A percentile compares a stretch with the other conserved stretches of the same genome.
Evolutionary conservation across 2,113 vertebrate genomes (phyloP).

Genomic region (Leptosomus discolor): DNA sequence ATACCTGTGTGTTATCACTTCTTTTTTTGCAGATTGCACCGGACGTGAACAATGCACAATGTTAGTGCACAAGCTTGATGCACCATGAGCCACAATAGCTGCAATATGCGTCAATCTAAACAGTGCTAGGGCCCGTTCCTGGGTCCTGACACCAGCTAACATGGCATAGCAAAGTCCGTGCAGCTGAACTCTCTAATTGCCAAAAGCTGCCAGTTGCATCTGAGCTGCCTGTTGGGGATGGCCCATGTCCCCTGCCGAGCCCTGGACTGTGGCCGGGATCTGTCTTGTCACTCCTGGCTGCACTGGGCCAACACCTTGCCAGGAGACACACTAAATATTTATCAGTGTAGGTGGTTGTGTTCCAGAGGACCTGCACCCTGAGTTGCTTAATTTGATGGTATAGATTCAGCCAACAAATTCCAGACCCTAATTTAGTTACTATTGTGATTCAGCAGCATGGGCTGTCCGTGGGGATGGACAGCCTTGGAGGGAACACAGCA

Average conservation of each 20-base stretch:
- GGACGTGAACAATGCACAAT: not conserved
- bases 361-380: not conserved
- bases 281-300: not conserved
- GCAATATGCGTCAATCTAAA: not conserved
- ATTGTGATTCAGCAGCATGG: not conserved
- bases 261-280: not conserved
- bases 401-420: not conserved
- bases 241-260: not conserved
- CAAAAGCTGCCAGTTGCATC: not conserved
- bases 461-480: rapidly evolving
- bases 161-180: not conserved
- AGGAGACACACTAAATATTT: not conserved
- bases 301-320: not conserved
- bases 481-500: rapidly evolving
- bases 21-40: rapidly evolving
- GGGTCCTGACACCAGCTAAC: not conserved
- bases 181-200: not conserved
- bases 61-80: not conserved
- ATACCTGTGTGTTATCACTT: not conserved
- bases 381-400: not conserved
- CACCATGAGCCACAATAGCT: not conserved
- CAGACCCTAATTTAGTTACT: not conserved
- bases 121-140: not conserved
- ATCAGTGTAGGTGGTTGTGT: too few relatives aligned
- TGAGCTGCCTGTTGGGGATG: not conserved